These are phyloP conservation scores for Argya squamiceps DNA, from an alignment of 2,797 vertebrate species.

Conservation along the genomic window DNA sequence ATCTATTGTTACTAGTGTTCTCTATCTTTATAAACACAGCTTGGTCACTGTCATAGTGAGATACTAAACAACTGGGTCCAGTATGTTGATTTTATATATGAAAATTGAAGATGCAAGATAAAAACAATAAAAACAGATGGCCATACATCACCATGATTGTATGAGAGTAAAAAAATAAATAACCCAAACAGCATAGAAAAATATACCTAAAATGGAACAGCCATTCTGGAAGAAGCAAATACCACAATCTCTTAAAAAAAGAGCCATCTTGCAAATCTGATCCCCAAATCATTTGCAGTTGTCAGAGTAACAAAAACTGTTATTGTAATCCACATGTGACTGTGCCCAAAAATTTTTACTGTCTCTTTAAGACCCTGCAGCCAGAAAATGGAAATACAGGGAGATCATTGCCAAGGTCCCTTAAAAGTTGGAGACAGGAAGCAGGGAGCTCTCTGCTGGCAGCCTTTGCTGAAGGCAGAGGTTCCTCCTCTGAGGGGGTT, in stretches of 20 bases:
- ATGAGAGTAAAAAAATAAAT: background rate
- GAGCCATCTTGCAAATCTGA: background rate
- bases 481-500: too few relatives aligned
- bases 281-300: background rate
- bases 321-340: background rate
- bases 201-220: background rate
- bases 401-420: background rate
- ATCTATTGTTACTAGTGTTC: background rate
- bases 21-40: background rate
- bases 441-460: background rate
- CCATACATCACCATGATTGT: background rate
- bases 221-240: background rate
- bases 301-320: background rate
- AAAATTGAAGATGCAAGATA: background rate
- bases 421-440: too few relatives aligned
- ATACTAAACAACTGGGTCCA: background rate
- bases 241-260: background rate
- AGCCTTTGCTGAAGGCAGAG: background rate
- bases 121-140: background rate
- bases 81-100: background rate
- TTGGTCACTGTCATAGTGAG: background rate
- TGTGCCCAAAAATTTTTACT: background rate
- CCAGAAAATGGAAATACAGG: background rate
- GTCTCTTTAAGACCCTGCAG: background rate
- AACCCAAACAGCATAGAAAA: background rate